These are phyloP conservation scores for Bombus huntii DNA, from an alignment of 1,140 invertebrate genomes.

Conservation along the genomic window DNA sequence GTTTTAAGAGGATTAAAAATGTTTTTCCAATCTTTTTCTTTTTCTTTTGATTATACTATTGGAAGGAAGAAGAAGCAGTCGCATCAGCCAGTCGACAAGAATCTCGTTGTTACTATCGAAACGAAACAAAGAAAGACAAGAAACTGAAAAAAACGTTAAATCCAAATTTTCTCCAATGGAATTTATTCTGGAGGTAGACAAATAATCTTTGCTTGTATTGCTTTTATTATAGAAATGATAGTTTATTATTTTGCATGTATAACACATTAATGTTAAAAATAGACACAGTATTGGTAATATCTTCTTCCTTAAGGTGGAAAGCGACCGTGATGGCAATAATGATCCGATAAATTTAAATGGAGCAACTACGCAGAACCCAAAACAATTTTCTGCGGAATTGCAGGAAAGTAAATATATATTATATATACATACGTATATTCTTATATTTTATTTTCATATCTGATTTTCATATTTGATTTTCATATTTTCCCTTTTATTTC, in stretches of 20 bases:
- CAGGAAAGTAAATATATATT: not conserved
- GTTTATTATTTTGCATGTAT: not conserved
- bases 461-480: not conserved
- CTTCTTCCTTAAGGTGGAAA: not conserved
- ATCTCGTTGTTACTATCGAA: not conserved
- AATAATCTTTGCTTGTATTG: not conserved
- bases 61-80: not conserved
- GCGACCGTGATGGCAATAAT: not conserved
- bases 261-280: not conserved
- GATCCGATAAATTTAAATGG: not conserved
- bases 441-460: not conserved
- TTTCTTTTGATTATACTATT: not conserved
- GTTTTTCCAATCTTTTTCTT: not conserved
- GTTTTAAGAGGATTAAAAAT: not conserved
- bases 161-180: not conserved
- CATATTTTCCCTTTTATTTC: not conserved
- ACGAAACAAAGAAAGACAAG: not conserved
- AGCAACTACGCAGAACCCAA: too few species aligned
- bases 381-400: not conserved
- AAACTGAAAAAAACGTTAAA: not conserved
- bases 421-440: too few species aligned
- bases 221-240: not conserved
- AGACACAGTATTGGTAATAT: not conserved
- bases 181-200: not conserved
- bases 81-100: not conserved